phyloP scores from a whole-genome alignment of 2,113 vertebrate genomes.

The Turnix velox region DNA sequence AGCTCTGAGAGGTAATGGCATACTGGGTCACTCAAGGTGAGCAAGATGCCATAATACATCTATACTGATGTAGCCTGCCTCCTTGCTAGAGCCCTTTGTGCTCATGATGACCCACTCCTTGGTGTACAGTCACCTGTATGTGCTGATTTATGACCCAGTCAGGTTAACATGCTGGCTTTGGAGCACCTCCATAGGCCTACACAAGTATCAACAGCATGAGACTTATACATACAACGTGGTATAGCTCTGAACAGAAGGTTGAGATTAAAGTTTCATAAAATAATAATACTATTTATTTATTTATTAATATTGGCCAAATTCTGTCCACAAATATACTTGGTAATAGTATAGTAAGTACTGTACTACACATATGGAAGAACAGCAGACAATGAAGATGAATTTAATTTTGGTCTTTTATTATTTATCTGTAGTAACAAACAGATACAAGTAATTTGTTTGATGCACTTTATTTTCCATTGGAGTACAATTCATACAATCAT shows the following conservation, averaged over 20 bases:
- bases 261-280: neutral
- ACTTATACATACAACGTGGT: neutral
- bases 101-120: neutral
- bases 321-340: neutral
- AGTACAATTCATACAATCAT: no score
- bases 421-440: neutral
- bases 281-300: neutral
- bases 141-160: neutral
- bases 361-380: neutral
- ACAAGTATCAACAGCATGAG: neutral
- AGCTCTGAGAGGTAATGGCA: neutral
- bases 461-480: neutral
- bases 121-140: neutral
- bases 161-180: accelerated
- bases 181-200: neutral
- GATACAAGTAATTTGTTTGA: neutral
- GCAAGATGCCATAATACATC: neutral
- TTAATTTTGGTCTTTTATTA: neutral
- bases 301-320: neutral
- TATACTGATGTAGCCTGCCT: neutral
- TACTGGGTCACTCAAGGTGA: neutral
- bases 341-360: neutral
- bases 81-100: neutral
- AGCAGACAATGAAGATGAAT: neutral
- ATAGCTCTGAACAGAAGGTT: neutral